Percentiles rank a stretch among this genome's conserved stretches.
Conservation (phyloP, 2,113 vertebrate species). For the Zeus faber region DNA sequence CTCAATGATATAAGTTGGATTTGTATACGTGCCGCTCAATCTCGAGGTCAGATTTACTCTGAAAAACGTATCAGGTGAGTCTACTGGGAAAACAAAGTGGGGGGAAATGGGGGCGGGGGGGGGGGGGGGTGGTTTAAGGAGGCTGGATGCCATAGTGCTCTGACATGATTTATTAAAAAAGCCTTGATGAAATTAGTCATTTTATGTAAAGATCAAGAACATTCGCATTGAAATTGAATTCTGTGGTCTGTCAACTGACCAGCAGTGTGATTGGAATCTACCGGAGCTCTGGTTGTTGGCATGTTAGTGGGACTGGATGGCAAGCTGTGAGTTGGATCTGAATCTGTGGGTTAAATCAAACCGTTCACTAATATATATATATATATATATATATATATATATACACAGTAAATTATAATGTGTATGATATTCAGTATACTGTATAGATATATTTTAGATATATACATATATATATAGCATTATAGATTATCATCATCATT, state of each 20-base stretch:
- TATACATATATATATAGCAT: no score
- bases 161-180: no score
- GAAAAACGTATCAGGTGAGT: constrained; percentile 52
- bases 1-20: constrained; percentile 32
- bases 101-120: not conserved
- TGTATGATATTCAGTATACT: no score
- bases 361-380: not conserved
- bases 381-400: no score
- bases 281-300: constrained; percentile 33
- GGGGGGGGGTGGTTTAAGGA: no score
- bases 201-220: not conserved
- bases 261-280: constrained; percentile 21
- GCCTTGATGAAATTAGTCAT: not conserved
- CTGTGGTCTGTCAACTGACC: constrained; percentile 30
- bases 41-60: constrained; percentile 48
- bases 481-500: no score
- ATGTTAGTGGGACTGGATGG: not conserved
- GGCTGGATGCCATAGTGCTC: not conserved
- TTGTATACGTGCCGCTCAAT: constrained; percentile 28
- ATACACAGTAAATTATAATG: no score
- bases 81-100: constrained; percentile 30
- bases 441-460: no score
- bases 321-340: not conserved
- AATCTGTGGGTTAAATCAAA: constrained; percentile 20
- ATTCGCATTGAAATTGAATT: no score